These are phyloP conservation scores for Tinea pellionella DNA, from an alignment of 2,888 invertebrate species.

Conservation along the genomic window DNA sequence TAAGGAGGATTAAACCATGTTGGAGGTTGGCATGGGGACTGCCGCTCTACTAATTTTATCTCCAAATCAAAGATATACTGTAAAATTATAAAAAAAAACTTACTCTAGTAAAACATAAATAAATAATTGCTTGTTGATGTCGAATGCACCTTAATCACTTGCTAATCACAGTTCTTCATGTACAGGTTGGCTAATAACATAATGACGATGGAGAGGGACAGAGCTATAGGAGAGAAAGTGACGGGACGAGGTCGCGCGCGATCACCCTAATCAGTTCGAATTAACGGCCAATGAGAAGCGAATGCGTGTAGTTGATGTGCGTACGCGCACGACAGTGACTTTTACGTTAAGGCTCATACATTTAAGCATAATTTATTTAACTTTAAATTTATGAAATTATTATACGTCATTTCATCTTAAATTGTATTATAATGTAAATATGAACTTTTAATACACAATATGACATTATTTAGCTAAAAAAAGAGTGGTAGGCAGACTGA, in stretches of 20 bases:
- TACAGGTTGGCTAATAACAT: constrained; percentile 51
- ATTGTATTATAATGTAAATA: too few species aligned
- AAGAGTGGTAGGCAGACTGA: too few species aligned
- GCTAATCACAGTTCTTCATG: constrained; percentile 61
- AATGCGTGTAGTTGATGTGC: constrained; percentile 8
- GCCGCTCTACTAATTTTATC: not conserved
- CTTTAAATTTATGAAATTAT: not conserved
- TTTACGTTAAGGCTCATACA: constrained; percentile 4
- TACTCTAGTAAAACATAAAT: constrained; percentile 40
- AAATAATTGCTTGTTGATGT: constrained; percentile 66
- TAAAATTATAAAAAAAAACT: not conserved
- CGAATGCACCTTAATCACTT: constrained; percentile 63
- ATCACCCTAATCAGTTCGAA: constrained; percentile 13
- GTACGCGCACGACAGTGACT: constrained; percentile 10
- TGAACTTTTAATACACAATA: too few species aligned
- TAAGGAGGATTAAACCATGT: too few species aligned
- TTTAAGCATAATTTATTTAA: constrained; percentile 2
- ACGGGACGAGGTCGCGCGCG: constrained; percentile 16
- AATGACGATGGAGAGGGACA: constrained; percentile 45
- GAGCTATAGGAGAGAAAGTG: constrained; percentile 21
- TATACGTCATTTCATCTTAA: too few species aligned
- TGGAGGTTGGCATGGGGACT: too few species aligned
- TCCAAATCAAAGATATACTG: not conserved
- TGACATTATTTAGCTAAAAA: too few species aligned
- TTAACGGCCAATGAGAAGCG: constrained; percentile 15